Evolutionary conservation across 2,113 vertebrate species (phyloP), one percentile per base, ranked within the genome.

Genomic region (Cyphomyrus plagiostoma): DNA sequence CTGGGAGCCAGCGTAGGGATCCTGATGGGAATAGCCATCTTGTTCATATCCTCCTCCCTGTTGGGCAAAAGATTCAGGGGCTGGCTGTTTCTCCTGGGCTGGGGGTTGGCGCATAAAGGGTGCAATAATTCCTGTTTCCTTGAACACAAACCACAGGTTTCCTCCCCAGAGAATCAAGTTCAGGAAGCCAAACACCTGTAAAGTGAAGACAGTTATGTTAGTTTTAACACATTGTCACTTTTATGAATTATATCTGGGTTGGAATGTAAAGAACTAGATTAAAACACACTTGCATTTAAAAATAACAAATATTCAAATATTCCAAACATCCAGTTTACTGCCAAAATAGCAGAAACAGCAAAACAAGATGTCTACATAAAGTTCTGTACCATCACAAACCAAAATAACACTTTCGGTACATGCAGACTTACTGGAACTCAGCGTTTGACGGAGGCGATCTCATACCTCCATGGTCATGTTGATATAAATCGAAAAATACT

Each of bases 61-160:
- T 92, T 95, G 94, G 7, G 90, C 95, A 0, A 96, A 97, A 92
- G 96, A 92, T 21, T 97, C 96, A 0, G 97, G 97, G 5, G 97
- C 97, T 0, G 97, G 97, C 93, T 97, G 97, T 94, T 98, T 98
- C 93, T 98, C 97, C 17, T 97, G 97, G 89, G 95, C 95, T 6
- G 96, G 96, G 15, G 95, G 96, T 50, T 93, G 90, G 21, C 95
- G 95, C 50, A 91, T 42, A 91, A 98, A 97, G 17, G 96, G 96
- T 3, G 96, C 94, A 45, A 96, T 91, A 95, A 97, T 98, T 90
- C 97, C 97, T 0, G 97, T 98, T 95, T 98, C 97, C 94, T 98
- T 98, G 92, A 98, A 98, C 88, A 98, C 97, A 42, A 98, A 98
- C 97, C 97, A 98, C 89, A 98, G 92, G 93, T 98, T 98, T 89